Base-by-base conservation (phyloP, 2,888 invertebrate species). In the Gymnoscelis rufifasciata region DNA sequence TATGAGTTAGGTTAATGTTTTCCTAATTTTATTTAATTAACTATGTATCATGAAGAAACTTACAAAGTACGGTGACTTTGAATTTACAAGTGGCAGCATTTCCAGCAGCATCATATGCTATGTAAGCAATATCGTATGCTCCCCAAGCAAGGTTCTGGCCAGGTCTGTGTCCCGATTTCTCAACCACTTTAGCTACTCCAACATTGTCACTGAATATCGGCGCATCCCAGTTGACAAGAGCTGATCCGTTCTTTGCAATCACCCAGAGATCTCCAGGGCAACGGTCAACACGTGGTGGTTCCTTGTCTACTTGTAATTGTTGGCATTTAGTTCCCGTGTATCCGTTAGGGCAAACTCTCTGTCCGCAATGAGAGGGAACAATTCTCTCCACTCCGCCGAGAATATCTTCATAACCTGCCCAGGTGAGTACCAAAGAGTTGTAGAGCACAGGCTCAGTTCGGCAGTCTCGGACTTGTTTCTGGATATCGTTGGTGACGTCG, bases 221-320 rank as follows among this genome's bases (percentile, higher is more conserved):
- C 59, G 96, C 95, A 68, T 97, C 97, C 97, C 97, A 97, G 11
- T 91, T 93, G 0, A 97, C 97, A 43, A 95, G 90, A 0, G 97
- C 94, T 0, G 97, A 96, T 41, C 96, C 97, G 64, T 97, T 97
- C 73, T 94, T 94, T 6, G 96, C 96, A 59, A 97, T 95, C 1
- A 97, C 94, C 96, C 97, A 97, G 40, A 97, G 88, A 78, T 97
- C 97, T 8, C 96, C 96, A 4, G 97, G 97, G 62, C 98, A 97
- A 65, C 96, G 94, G 54, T 96, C 95, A 0, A 96, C 93, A 60
- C 92, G 91, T 5, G 97, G 97, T 56, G 97, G 91, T 59, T 93
- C 91, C 72, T 97, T 97, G 74, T 96, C 96, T 8, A 94, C 92
- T 70, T 93, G 92, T 48, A 96, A 77, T 63, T 95, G 94, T 64